Conservation (phyloP, 23 tunicate species). For the Trididemnum clinides region DNA sequence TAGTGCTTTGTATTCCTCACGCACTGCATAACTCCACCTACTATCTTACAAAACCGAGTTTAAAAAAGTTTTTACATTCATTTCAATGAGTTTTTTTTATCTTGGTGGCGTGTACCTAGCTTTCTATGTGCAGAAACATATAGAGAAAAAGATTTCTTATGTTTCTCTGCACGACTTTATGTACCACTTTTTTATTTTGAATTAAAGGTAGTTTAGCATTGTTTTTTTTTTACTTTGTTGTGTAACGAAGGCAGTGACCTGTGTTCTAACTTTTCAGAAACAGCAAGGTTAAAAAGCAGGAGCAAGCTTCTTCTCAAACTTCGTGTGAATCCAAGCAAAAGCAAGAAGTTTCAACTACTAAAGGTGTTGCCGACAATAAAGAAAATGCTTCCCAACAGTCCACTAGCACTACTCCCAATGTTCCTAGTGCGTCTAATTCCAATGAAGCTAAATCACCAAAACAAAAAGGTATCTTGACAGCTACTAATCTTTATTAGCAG, state of each 20-base stretch:
- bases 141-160: too few relatives aligned
- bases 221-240: background rate
- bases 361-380: background rate
- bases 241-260: too few relatives aligned
- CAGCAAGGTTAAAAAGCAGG: constrained; percentile 65
- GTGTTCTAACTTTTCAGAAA: too few relatives aligned
- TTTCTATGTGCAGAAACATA: too few relatives aligned
- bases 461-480: background rate
- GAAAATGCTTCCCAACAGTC: background rate
- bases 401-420: background rate
- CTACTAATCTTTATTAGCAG: background rate
- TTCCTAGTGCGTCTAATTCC: background rate
- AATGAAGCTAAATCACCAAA: background rate
- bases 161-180: too few relatives aligned
- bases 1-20: too few relatives aligned
- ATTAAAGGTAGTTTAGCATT: background rate
- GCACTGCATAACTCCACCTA: too few relatives aligned
- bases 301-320: constrained; percentile 18
- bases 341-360: background rate
- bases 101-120: too few relatives aligned
- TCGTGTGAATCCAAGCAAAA: background rate
- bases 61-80: too few relatives aligned
- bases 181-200: too few relatives aligned
- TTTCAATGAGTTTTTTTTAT: too few relatives aligned
- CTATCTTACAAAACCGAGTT: too few relatives aligned